phyloP scores from a whole-genome alignment of 2,797 vertebrate genomes.

The Lerista edwardsae region DNA sequence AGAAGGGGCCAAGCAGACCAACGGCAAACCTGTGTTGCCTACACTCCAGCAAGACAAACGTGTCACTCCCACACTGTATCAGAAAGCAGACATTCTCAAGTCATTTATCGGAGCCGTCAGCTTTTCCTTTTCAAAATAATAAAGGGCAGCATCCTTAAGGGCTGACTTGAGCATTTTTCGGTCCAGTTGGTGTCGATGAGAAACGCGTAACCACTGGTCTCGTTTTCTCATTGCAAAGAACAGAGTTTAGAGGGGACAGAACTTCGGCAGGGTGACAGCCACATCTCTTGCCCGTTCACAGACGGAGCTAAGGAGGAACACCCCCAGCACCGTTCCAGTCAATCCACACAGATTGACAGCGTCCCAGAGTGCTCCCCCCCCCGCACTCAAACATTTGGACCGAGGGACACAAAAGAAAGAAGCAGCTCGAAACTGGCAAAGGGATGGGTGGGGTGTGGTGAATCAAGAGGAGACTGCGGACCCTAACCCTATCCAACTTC shows the following conservation, averaged over 20 bases:
- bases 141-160: too few species aligned
- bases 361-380: too few species aligned
- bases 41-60: background rate
- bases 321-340: too few species aligned
- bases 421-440: background rate
- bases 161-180: background rate
- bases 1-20: too few species aligned
- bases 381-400: background rate
- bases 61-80: background rate
- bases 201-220: background rate
- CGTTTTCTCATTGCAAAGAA: background rate
- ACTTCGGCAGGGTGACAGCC: too few species aligned
- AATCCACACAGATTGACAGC: too few species aligned
- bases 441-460: background rate
- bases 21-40: too few species aligned
- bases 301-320: too few species aligned
- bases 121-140: background rate
- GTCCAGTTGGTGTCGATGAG: background rate
- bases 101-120: background rate
- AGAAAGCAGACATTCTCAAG: background rate
- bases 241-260: background rate
- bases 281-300: background rate
- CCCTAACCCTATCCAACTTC: too few species aligned
- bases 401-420: background rate
- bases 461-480: too few species aligned